Evolutionary conservation across 2,888 invertebrate genomes (phyloP), one percentile per base, ranked within the genome.

Genomic region (Pyralis farinalis): DNA sequence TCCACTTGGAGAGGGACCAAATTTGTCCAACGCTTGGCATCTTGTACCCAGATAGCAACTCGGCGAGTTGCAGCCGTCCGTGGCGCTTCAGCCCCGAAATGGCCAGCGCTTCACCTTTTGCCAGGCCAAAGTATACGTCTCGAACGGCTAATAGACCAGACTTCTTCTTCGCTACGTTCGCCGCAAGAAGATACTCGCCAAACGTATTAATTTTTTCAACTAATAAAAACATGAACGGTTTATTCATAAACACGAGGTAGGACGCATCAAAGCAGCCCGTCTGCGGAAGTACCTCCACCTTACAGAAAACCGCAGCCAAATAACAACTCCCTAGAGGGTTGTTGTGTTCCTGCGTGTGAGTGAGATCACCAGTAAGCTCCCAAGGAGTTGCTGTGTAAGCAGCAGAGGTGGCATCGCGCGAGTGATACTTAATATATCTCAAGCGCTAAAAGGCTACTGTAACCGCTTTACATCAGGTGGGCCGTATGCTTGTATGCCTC

Each of bases 21-120:
- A 69, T 28, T 1, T 64, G 42, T 0, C 86, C 86, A 0, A 53
- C 49, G 42, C 48, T 54, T 0, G 76, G 70, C n/a, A 60, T 27
- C 21, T 35, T 57, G 41, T 66, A 74, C 12, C 85, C 85, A 0
- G 79, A 67, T 21, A 87, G 43, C 7, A 77, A 43, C 31, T 83
- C 63, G 37, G 75, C 71, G 7, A 86, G 52, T 1, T 53, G 44
- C 16, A 54, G 12, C 7, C 83, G 63, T 0, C 80, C 85, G 38
- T 80, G 77, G 0, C 55, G 52, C 44, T 61, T 60, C n/a, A 77
- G 50, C 0, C 85, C 84, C 0, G 79, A 65, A 5, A 86, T 30
- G 0, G 80, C 82, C 8, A 82, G n/a, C 0, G 66, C 73, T 35
- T 82, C 71, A 0, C 86, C 85, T 36, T 65, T 74, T 0, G 62